Base-by-base conservation (phyloP, 2,113 vertebrate species). In the Leiothrix lutea region DNA sequence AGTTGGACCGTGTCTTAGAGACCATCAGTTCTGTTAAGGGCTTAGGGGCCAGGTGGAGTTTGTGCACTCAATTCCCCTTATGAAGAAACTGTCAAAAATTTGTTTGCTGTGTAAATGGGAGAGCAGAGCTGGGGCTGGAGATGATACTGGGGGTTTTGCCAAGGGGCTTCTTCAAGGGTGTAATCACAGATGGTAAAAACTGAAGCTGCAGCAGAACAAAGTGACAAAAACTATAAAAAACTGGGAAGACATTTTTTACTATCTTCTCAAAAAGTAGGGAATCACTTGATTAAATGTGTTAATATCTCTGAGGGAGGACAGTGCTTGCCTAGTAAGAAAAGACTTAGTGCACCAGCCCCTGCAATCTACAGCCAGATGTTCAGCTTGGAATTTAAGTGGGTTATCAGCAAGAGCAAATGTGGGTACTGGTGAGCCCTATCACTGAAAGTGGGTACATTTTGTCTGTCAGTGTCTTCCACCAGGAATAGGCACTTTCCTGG, bases 101-200 rank as follows among this genome's bases (percentile, higher is more conserved):
- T 38, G 21, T 61, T 74, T 62, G 38, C 19, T 87, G 4, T 54
- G 12, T 58, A 44, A 67, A 40, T 51, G 33, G 33, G 61, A 67
- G 17, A 38, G 22, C 0, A 0, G 36, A 91, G 42, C 21, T 9
- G 3, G 61, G 42, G 19, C 33, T 0, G 1, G 17, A 51, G 26
- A 9, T 65, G 33, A 16, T 81, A 25, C 12, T 4, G 2, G 11
- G 56, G 45, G 23, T 64, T 88, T 77, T 90, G 24, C 45, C 5
- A 4, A 19, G n/a, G 35, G 45, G 19, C n/a, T 91, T 2, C 31
- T 79, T 31, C 48, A 44, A 40, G 51, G 29, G 5, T 45, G 51
- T 86, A 40, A 26, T 78, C 42, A 33, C 29, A 88, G 16, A 35
- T 65, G 57, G 53, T 71, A 36, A 71, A 80, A 80, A 14, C 25